These are phyloP conservation scores for Ptychodera flava DNA, from an alignment of 35 echinoderm and acorn worm species.

Conservation along the genomic window DNA sequence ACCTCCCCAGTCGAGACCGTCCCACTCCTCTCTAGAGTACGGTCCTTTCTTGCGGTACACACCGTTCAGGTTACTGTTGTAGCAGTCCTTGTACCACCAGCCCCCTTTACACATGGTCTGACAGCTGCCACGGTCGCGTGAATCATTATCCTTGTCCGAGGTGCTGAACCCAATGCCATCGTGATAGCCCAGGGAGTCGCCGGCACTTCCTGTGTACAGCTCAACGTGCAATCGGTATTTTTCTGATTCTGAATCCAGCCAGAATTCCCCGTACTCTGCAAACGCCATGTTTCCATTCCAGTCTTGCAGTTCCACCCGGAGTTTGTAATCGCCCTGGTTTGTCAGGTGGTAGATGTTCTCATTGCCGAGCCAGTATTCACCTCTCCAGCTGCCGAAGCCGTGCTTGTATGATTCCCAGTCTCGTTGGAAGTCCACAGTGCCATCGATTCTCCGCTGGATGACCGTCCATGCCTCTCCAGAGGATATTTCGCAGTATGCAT, in stretches of 20 bases:
- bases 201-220: conserved; percentile 57
- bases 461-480: conserved; percentile 78
- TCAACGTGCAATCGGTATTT: conserved; percentile 55
- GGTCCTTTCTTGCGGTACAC: conserved; percentile 37
- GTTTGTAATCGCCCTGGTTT: conserved; percentile 69
- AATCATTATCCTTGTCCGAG: conserved; percentile 81
- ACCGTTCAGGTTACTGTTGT: conserved; percentile 54
- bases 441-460: conserved; percentile 69
- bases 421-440: conserved; percentile 77
- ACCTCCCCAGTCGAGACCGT: conserved; percentile 63
- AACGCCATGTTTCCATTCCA: conserved; percentile 39
- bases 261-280: conserved; percentile 75
- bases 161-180: conserved; percentile 68
- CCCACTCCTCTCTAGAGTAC: conserved; percentile 21
- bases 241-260: conserved; percentile 44
- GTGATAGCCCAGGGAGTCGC: conserved; percentile 68
- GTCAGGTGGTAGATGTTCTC: conserved; percentile 66
- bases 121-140: conserved; percentile 63
- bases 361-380: conserved; percentile 87
- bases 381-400: conserved; percentile 70
- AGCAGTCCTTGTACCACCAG: conserved; percentile 87
- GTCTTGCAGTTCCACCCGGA: conserved; percentile 60
- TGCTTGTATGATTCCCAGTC: conserved; percentile 74
- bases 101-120: conserved; percentile 57
- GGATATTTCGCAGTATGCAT: conserved; percentile 87